Conservation (phyloP, 2,113 vertebrate species). For the Notarius lentiginosus region DNA sequence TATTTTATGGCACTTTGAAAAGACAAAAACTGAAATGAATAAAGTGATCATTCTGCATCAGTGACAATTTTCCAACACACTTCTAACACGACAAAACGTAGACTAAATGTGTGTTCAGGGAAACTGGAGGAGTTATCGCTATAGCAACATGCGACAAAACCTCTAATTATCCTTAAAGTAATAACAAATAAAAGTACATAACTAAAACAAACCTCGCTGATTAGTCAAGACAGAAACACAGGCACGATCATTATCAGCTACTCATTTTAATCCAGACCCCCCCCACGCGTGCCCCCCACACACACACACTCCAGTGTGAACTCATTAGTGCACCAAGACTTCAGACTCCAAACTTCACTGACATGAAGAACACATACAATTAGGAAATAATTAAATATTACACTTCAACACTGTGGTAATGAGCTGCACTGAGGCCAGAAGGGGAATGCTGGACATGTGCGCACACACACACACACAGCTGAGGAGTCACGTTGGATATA, state of each 20-base stretch:
- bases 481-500: background rate
- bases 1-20: background rate
- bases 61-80: background rate
- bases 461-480: slow-evolving; percentile 32
- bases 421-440: background rate
- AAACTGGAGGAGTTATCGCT: background rate
- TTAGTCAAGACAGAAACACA: background rate
- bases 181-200: background rate
- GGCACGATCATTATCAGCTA: background rate
- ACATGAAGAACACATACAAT: background rate
- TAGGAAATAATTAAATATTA: background rate
- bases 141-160: background rate
- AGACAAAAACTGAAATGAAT: background rate
- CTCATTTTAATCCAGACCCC: background rate
- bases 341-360: background rate
- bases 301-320: background rate
- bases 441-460: background rate
- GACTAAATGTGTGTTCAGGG: background rate
- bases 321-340: background rate
- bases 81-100: background rate
- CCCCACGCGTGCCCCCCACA: background rate
- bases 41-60: background rate
- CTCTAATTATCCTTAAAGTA: background rate
- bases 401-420: background rate
- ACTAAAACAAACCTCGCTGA: background rate